Percentiles rank a stretch among this genome's conserved stretches.
These are phyloP conservation scores for Dermochelys coriacea DNA, from an alignment of 2,797 vertebrate genomes.

Conservation along the genomic window DNA sequence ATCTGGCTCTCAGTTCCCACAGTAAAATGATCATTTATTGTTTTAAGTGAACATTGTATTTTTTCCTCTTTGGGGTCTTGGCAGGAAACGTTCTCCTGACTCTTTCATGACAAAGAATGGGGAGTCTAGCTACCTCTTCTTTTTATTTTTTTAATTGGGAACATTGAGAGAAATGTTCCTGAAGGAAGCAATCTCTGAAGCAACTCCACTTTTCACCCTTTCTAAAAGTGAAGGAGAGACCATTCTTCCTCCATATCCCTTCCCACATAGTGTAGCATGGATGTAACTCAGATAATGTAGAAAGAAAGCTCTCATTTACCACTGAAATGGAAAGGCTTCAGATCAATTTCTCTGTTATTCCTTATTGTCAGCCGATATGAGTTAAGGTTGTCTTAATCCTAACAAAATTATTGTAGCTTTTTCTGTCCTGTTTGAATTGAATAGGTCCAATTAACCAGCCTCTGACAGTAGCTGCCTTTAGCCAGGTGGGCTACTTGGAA, in stretches of 20 bases:
- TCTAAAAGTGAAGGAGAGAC: not conserved
- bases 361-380: not conserved
- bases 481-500: not conserved
- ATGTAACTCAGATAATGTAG: not conserved
- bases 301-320: not conserved
- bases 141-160: not conserved
- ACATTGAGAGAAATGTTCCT: fast-evolving
- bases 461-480: slow-evolving; percentile 41
- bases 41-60: not conserved
- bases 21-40: not conserved
- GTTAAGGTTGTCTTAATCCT: no score
- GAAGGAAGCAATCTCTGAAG: not conserved
- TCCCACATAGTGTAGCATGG: not conserved
- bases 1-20: not conserved
- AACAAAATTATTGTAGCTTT: not conserved
- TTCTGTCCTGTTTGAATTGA: not conserved
- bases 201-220: not conserved
- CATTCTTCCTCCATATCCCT: not conserved
- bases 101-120: not conserved
- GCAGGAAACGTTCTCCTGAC: not conserved
- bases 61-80: not conserved
- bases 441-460: slow-evolving; percentile 40
- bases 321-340: not conserved
- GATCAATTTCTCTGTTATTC: not conserved
- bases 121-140: fast-evolving